Evolutionary conservation across 2,888 invertebrate species (phyloP).

Genomic region (Orthosia incerta): DNA sequence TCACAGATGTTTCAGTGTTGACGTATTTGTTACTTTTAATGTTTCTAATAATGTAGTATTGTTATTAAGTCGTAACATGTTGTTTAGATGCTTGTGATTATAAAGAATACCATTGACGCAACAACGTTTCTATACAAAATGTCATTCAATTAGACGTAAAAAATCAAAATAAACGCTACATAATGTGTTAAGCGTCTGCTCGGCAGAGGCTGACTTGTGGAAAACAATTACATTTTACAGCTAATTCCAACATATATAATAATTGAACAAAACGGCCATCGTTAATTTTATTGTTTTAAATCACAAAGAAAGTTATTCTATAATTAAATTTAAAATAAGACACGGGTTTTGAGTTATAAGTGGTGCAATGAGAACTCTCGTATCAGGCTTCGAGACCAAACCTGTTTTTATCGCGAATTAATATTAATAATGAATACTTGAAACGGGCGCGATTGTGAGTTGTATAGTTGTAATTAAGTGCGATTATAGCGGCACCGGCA

Average conservation of each 20-base stretch:
- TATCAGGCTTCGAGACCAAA: constrained; percentile 76
- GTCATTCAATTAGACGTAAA: constrained; percentile 49
- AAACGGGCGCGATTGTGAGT: constrained; percentile 87
- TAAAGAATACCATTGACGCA: constrained; percentile 39
- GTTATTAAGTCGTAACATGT: constrained; percentile 37
- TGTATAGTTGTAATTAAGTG: constrained; percentile 88
- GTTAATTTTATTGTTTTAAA: constrained; percentile 66
- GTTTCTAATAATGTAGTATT: constrained; percentile 43
- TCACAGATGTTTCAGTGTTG: constrained; percentile 57
- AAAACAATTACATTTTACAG: constrained; percentile 48
- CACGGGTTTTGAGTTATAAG: constrained; percentile 72
- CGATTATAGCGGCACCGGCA: constrained; percentile 86
- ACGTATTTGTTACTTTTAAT: constrained; percentile 45
- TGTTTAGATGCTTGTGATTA: constrained; percentile 42
- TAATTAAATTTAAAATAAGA: constrained; percentile 75
- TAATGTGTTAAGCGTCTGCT: constrained; percentile 33
- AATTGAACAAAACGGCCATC: constrained; percentile 48
- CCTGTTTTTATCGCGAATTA: constrained; percentile 87
- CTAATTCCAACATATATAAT: constrained; percentile 48
- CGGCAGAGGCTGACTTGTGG: constrained; percentile 16
- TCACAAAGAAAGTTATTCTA: constrained; percentile 71
- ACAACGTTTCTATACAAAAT: constrained; percentile 51
- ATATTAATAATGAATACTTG: constrained; percentile 88
- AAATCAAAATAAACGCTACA: constrained; percentile 46
- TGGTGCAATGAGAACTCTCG: constrained; percentile 67